Base-by-base conservation (phyloP, 2,113 vertebrate genomes). In the Lipophrys pholis region DNA sequence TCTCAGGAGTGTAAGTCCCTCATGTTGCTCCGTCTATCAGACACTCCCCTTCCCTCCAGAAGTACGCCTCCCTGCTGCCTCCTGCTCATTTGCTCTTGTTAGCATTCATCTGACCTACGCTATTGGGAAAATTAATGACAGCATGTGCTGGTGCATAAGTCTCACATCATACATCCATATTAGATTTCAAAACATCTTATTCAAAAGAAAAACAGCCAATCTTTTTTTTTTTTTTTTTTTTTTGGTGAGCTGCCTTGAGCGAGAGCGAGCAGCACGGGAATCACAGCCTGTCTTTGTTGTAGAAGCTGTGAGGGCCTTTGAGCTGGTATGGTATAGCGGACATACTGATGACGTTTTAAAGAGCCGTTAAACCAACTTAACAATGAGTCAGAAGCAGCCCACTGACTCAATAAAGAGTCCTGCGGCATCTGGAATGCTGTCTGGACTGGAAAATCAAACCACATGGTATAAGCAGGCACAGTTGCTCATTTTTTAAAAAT, bases 41-140 rank as follows among this genome's bases (percentile, higher is more conserved):
- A 75, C 71, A 42, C 68, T n/a, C 78, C 78, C 70, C 61, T 48
- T 59, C 41, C 83, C 64, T 80, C 63, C 53, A 17, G 63, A 58
- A 61, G 55, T 43, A 64, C 69, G 64, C 76, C 36, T 60, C 58
- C 52, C 71, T 38, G 11, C 77, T 66, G 48, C 67, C 67, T 63
- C 21, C 53, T 63, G n/a, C 76, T 82, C 57, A 68, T 85, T 82
- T 79, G 67, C 69, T 66, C 73, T 81, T 76, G 71, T 91, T 84
- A 83, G 65, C 59, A 84, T 83, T 87, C 69, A 69, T 67, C 55
- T 65, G 55, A 80, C 70, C 73, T 46, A 48, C 41, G 15, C 59
- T 68, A 12, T 8, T 65, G 58, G 81, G 69, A 67, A 74, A 80
- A 30, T 60, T 73, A 40, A 80, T 77, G 56, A n/a, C 39, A 42